phyloP scores from a whole-genome alignment of 2,113 vertebrate genomes.

The Meriones unguiculatus region DNA sequence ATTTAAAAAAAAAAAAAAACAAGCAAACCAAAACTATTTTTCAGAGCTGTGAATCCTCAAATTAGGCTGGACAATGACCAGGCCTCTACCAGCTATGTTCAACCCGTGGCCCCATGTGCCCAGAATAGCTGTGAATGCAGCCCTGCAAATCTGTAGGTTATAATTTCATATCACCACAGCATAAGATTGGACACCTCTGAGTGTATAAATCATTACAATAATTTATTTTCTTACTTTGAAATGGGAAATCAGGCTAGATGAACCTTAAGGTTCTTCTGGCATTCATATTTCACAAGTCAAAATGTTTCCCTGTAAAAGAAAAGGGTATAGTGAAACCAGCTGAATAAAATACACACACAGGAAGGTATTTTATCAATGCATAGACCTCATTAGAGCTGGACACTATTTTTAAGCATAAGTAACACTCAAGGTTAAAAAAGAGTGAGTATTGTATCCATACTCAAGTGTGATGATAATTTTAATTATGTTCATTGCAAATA shows the following conservation, averaged over 20 bases:
- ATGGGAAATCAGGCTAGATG: background rate
- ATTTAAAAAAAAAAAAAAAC: background rate
- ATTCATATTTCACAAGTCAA: background rate
- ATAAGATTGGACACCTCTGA: background rate
- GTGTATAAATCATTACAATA: background rate
- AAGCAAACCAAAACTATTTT: background rate
- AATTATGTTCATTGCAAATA: background rate
- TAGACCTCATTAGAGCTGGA: background rate
- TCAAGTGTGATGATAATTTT: slow-evolving; percentile 12
- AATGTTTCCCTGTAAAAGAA: slow-evolving; percentile 41
- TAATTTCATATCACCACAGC: background rate
- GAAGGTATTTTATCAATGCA: slow-evolving; percentile 3
- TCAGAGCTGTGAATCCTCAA: background rate
- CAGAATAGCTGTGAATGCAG: background rate
- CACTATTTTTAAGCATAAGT: slow-evolving; percentile 50
- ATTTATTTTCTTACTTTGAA: slow-evolving; percentile 40
- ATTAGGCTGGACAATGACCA: background rate
- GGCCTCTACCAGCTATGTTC: background rate
- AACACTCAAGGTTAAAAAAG: background rate
- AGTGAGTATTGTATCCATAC: background rate
- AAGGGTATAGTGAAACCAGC: background rate
- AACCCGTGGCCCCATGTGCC: background rate
- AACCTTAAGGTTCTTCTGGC: background rate
- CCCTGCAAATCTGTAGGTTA: background rate
- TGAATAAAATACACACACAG: background rate